phyloP scores from a whole-genome alignment of 2,888 invertebrate genomes.

The Andrena bucephala region DNA sequence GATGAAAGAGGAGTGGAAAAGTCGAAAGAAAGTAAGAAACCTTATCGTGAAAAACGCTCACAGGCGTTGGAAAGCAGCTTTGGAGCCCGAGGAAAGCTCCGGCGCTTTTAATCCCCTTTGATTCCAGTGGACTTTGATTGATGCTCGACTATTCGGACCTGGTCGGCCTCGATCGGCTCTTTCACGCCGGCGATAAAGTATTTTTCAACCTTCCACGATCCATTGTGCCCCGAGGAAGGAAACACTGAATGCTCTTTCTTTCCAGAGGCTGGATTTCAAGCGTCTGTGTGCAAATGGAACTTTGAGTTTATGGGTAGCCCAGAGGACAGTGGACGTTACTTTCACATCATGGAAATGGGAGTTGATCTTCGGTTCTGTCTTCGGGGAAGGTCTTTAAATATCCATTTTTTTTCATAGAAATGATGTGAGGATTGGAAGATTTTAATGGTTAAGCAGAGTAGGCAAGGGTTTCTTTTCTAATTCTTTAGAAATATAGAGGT shows the following conservation, averaged over 20 bases:
- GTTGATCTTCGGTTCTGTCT: not conserved
- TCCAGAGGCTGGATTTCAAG: not conserved
- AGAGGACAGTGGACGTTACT: not conserved
- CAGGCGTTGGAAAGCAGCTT: not conserved
- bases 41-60: conserved; percentile 27
- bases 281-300: not conserved
- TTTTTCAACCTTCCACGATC: conserved; percentile 34
- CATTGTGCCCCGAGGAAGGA: not conserved
- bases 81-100: conserved; percentile 16
- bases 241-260: not conserved
- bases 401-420: too few species aligned
- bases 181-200: conserved; percentile 24
- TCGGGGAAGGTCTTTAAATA: too few species aligned
- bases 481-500: too few species aligned
- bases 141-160: conserved; percentile 27
- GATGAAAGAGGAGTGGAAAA: conserved; percentile 3
- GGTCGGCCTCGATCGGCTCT: conserved; percentile 30
- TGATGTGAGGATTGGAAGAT: too few species aligned
- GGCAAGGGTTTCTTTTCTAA: too few species aligned
- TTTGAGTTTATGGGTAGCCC: not conserved
- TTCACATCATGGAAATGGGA: not conserved
- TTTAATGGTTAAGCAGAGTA: too few species aligned
- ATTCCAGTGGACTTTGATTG: conserved; percentile 42
- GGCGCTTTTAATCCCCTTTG: conserved; percentile 35
- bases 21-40: conserved; percentile 34